phyloP scores from a whole-genome alignment of 2,888 invertebrate genomes.

The Athalia rosae region DNA sequence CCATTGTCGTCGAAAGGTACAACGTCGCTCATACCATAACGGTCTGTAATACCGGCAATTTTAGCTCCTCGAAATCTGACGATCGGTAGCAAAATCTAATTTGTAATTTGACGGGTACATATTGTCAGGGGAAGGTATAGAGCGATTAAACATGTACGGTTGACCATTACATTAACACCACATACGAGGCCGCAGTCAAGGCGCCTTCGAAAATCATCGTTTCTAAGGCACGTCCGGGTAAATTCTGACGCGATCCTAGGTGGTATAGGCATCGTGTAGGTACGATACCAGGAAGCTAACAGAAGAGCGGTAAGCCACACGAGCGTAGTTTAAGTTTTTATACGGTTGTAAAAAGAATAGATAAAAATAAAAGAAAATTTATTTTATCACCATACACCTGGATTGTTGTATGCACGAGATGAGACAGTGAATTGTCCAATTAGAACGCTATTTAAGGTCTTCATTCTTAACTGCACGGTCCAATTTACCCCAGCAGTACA shows the following conservation, averaged over 20 bases:
- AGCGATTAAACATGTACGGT: not conserved
- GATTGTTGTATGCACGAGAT: not conserved
- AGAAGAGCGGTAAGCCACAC: too few species aligned
- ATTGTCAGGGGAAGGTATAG: slow-evolving; percentile 13
- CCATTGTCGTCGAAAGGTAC: not conserved
- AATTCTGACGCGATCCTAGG: too few species aligned
- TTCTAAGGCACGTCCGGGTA: too few species aligned
- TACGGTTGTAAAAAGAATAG: slow-evolving; percentile 21
- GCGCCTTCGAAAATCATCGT: too few species aligned
- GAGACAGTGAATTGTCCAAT: slow-evolving; percentile 22
- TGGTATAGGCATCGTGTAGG: too few species aligned
- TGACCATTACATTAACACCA: not conserved
- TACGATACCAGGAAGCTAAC: too few species aligned
- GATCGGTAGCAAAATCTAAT: slow-evolving; percentile 10
- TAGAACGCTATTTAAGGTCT: slow-evolving; percentile 37
- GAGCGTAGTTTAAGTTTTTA: not conserved
- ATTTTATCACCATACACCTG: slow-evolving; percentile 6
- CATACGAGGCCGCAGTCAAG: too few species aligned
- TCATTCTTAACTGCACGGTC: slow-evolving; percentile 33
- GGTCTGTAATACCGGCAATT: slow-evolving; percentile 11
- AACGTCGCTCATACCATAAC: not conserved
- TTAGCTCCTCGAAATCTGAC: not conserved
- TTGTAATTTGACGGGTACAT: slow-evolving; percentile 23
- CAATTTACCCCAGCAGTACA: not conserved
- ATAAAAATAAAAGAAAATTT: slow-evolving; percentile 6